A percentile compares a stretch with the other conserved stretches of the same genome.
Conservation (phyloP, 2,888 invertebrate genomes). For the Elgonia sp. region DNA sequence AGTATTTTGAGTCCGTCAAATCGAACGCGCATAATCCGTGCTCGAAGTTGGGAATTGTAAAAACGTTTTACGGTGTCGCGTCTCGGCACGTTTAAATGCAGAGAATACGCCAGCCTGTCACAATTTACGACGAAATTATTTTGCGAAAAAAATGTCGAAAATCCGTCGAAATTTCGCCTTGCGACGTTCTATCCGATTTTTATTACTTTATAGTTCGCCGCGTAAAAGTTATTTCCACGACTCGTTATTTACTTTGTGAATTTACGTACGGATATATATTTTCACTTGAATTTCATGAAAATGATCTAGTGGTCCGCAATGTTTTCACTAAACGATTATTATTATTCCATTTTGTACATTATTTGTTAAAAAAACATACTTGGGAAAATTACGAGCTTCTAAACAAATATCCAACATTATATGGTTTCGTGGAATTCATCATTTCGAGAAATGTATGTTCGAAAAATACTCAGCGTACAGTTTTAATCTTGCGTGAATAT, state of each 20-base stretch:
- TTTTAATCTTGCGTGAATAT: no score
- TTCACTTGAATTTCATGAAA: neutral
- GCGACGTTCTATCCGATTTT: neutral
- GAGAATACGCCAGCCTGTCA: slow-evolving; percentile 4
- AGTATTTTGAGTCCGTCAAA: slow-evolving; percentile 46
- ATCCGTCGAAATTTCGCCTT: slow-evolving; percentile 22
- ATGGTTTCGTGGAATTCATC: no score
- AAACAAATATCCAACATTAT: no score
- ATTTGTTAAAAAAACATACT: no score
- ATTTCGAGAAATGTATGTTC: no score
- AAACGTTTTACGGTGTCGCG: neutral
- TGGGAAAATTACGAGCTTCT: no score
- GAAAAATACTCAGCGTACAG: no score
- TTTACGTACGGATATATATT: slow-evolving; percentile 18
- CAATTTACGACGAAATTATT: slow-evolving; percentile 18
- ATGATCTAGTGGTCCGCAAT: no score
- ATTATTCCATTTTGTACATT: no score
- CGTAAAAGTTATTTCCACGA: slow-evolving; percentile 3
- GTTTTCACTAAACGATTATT: no score
- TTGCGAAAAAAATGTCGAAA: slow-evolving; percentile 14
- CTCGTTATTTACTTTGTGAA: slow-evolving; percentile 15
- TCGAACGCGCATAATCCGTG: slow-evolving; percentile 20
- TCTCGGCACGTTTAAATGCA: slow-evolving; percentile 9
- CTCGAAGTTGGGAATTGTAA: slow-evolving; percentile 24
- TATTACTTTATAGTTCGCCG: slow-evolving; percentile 21